Conservation (phyloP, 2,113 vertebrate species). For the Tricholaema leucomelas region DNA sequence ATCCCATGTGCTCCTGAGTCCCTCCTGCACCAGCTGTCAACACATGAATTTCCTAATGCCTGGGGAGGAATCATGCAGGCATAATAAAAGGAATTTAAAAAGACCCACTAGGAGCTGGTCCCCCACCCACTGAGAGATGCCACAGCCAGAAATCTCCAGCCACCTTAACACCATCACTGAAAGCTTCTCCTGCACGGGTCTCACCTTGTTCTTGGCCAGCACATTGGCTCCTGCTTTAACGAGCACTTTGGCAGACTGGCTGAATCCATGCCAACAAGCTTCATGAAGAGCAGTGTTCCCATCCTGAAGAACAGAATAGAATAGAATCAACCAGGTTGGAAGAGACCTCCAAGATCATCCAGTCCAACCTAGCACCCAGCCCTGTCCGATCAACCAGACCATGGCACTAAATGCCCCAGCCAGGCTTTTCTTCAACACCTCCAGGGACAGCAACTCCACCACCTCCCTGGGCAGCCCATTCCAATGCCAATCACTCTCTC, state of each 20-base stretch:
- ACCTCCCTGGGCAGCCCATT: too few relatives aligned
- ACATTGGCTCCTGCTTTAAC: conserved; percentile 95
- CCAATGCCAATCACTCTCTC: too few relatives aligned
- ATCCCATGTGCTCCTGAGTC: not conserved
- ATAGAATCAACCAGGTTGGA: too few relatives aligned
- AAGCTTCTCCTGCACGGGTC: conserved; percentile 36
- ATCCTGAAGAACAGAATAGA: conserved; percentile 80
- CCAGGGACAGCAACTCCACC: too few relatives aligned
- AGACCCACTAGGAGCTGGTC: not conserved
- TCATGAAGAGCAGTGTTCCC: conserved; percentile 95
- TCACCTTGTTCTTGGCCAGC: conserved; percentile 96
- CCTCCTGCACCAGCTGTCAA: conserved; percentile 2
- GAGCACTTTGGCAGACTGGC: conserved; percentile 92
- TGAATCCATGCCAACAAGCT: conserved; percentile 95
- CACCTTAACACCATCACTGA: not conserved
- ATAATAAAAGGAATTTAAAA: not conserved
- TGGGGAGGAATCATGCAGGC: not conserved
- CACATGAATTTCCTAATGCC: conserved; percentile 21
- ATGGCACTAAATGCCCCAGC: too few relatives aligned
- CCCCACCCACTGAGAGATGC: not conserved
- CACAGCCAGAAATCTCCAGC: not conserved
- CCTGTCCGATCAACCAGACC: too few relatives aligned
- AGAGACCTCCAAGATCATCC: too few relatives aligned
- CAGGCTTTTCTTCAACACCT: too few relatives aligned
- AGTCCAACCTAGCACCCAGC: too few relatives aligned